These are phyloP conservation scores for Cheilosia vernalis DNA, from an alignment of 2,888 invertebrate species.

Conservation along the genomic window DNA sequence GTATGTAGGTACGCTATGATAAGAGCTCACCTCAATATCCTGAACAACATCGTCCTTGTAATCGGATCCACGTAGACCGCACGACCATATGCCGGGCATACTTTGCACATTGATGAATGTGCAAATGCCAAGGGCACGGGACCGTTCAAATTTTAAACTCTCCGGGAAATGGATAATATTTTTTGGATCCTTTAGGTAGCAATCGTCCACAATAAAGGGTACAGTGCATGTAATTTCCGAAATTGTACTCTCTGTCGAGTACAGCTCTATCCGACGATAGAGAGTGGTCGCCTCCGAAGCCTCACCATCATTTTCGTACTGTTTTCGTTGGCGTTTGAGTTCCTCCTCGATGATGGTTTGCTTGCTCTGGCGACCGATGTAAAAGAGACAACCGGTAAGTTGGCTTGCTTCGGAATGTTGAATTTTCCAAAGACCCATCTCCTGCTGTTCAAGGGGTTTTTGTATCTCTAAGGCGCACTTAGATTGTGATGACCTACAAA, in stretches of 20 bases:
- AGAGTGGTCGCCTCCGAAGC: conserved; percentile 33
- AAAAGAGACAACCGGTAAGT: conserved; percentile 77
- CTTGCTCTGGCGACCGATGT: conserved; percentile 75
- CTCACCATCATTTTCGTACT: conserved; percentile 34
- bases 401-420: conserved; percentile 74
- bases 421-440: conserved; percentile 78
- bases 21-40: conserved; percentile 76
- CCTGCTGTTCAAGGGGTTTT: conserved; percentile 75
- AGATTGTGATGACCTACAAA: conserved; percentile 74
- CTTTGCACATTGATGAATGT: conserved; percentile 76
- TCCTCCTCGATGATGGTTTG: conserved; percentile 76
- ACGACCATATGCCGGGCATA: conserved; percentile 77
- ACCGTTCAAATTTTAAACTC: conserved; percentile 73
- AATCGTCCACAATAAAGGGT: conserved; percentile 77
- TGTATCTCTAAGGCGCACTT: conserved; percentile 77
- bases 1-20: neutral
- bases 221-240: conserved; percentile 76
- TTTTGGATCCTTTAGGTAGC: conserved; percentile 77
- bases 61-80: conserved; percentile 77
- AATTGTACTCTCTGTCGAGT: conserved; percentile 69
- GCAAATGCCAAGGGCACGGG: conserved; percentile 77
- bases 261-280: conserved; percentile 59
- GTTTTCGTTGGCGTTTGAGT: conserved; percentile 49
- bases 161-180: conserved; percentile 77
- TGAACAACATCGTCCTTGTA: conserved; percentile 77